Base-by-base conservation (phyloP, 2,888 invertebrate species). In the Malachius bipustulatus region DNA sequence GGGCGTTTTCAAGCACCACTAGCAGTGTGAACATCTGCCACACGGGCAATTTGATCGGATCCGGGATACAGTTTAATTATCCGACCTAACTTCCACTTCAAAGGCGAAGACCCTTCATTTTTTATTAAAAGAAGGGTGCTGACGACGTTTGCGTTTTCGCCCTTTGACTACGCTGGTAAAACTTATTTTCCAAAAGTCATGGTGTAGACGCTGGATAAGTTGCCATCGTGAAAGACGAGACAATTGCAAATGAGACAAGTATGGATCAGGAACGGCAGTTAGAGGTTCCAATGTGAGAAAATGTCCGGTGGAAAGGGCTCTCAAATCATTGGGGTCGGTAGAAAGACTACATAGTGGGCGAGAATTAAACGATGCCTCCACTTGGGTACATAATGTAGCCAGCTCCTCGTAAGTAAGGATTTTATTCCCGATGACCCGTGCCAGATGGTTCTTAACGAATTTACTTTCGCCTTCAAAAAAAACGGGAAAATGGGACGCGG, bases 391-490 rank as follows among this genome's bases (percentile, higher is more conserved):
- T 14, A 36, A 16, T 2, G 36, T 36, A 4, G 11, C 26, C n/a
- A 42, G 32, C 15, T 44, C 42, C 26, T 44, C 44, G 19, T 14
- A 42, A 2, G 36, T 35, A 11, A 40, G 30, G 16, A 42, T 16
- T 35, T 44, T 41, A 6, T 32, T n/a, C 3, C 44, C 41, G 4
- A 42, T 30, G 6, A 42, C 36, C n/a, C 38, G 16, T n/a, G n/a
- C n/a, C n/a, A 29, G 19, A 16, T 10, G 40, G 35, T 36, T 38
- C 39, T 43, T 35, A 2, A 43, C 34, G 11, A 35, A 38, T 34
- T 39, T 41, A 8, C 41, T 35, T 9, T 39, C 38, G 8, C 39
- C 39, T 38, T 44, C 42, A 19, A 29, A 32, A 10, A 42, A 34
- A 10, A 41, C 44, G 4, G 32, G 19, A 30, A 42, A 40, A 29